Base-by-base conservation (phyloP, 2,113 vertebrate species). In the Cyanoramphus novaezelandiae region DNA sequence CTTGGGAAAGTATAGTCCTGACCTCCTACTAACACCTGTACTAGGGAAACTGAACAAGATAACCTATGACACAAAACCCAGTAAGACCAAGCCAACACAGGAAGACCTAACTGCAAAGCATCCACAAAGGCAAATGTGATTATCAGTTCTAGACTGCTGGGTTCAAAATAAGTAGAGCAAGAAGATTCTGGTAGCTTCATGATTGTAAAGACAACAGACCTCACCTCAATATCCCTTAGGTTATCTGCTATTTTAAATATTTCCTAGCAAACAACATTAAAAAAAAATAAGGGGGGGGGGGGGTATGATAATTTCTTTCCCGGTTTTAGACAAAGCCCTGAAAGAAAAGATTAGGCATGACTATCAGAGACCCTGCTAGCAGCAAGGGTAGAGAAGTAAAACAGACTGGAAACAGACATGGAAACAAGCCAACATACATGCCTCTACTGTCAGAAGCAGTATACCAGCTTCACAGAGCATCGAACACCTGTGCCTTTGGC, bases 371-470 rank as follows among this genome's bases (percentile, higher is more conserved):
- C 57, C 18, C 35, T 68, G 50, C 28, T 28, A 25, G 46, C 55
- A 82, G 37, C 9, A 77, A 81, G 33, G 39, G 27, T 39, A 46
- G 71, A 84, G 49, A 90, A 82, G 21, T 15, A 47, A 81, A 75
- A 0, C 6, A 37, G 41, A 8, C 0, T 28, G 55, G 55, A 70
- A 78, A 68, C 0, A 79, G 52, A 7, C 35, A 83, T 4, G 5
- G 20, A 85, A 18, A 37, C 29, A 46, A 80, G 41, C 19, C 57
- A 68, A 31, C 16, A 62, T 53, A 71, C 52, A 24, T 18, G 37
- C 17, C 39, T 44, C 41, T 57, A 8, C 41, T 12, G 33, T n/a
- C 19, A 49, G 5, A 92, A 63, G 50, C 3, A 7, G 33, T 46
- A 78, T 5, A 76, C 6, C 11, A 77, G 49, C 59, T 62, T 80